These are phyloP conservation scores for Drosophila sturtevanti DNA, from an alignment of 1,140 invertebrate species.

Conservation along the genomic window DNA sequence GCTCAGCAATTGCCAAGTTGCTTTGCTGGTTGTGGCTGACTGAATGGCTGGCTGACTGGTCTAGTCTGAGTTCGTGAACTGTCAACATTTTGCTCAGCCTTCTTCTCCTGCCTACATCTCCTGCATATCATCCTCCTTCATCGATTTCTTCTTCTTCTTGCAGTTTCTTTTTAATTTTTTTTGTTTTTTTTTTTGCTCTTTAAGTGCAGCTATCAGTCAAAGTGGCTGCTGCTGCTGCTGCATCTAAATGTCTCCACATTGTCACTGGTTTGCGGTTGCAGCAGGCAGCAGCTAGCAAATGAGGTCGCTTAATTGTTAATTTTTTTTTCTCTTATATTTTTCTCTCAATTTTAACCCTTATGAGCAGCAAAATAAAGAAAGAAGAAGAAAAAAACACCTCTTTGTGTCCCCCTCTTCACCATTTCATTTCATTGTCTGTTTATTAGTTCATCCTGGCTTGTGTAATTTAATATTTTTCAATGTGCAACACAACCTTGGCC, in stretches of 20 bases:
- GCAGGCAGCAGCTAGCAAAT: slow-evolving; percentile 52
- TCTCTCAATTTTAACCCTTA: slow-evolving; percentile 14
- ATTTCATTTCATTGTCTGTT: slow-evolving; percentile 22
- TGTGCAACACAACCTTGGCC: slow-evolving; percentile 64
- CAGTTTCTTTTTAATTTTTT: slow-evolving; percentile 17
- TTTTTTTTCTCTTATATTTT: slow-evolving; percentile 27
- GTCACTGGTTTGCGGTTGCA: slow-evolving; percentile 34
- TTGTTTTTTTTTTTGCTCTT: slow-evolving; percentile 56
- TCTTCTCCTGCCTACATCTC: slow-evolving; percentile 35
- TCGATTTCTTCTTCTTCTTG: slow-evolving; percentile 14
- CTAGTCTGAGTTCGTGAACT: slow-evolving; percentile 67
- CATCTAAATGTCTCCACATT: slow-evolving; percentile 71
- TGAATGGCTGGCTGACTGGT: slow-evolving; percentile 3
- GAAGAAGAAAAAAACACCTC: background rate
- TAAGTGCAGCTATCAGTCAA: slow-evolving; percentile 79
- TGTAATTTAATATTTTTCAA: slow-evolving; percentile 61
- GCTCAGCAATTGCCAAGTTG: slow-evolving; percentile 43
- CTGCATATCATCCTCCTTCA: background rate
- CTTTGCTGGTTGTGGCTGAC: slow-evolving; percentile 3
- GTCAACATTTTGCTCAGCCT: slow-evolving; percentile 58
- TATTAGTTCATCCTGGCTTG: slow-evolving; percentile 66
- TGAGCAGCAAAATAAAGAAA: background rate
- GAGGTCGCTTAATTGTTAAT: slow-evolving; percentile 73
- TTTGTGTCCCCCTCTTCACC: slow-evolving; percentile 24
- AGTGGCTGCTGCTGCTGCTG: slow-evolving; percentile 60